Conservation (phyloP, 2,888 invertebrate genomes). For the Meta bourneti region DNA sequence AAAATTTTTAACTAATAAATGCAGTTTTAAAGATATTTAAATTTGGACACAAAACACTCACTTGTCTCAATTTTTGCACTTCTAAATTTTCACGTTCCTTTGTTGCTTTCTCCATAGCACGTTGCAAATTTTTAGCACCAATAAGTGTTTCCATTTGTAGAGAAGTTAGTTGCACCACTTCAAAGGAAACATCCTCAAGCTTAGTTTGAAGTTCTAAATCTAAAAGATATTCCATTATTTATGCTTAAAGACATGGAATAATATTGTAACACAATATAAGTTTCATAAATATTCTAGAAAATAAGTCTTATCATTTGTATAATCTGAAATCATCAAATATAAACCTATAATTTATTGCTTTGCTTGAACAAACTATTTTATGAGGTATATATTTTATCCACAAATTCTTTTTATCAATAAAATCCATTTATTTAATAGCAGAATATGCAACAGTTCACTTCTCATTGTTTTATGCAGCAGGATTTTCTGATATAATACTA, state of each 20-base stretch:
- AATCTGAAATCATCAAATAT: neutral
- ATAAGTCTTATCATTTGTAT: too few species aligned
- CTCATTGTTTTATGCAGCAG: neutral
- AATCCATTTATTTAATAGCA: neutral
- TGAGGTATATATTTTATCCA: too few species aligned
- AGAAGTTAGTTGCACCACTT: constrained; percentile 67
- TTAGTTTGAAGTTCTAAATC: constrained; percentile 54
- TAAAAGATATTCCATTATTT: constrained; percentile 16
- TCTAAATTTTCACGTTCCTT: constrained; percentile 57
- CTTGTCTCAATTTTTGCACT: constrained; percentile 70
- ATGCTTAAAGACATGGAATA: neutral
- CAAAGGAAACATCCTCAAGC: constrained; percentile 62
- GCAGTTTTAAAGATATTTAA: neutral
- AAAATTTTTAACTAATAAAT: neutral
- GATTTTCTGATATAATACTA: neutral
- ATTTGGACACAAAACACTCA: neutral
- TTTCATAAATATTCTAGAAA: neutral
- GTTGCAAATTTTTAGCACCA: constrained; percentile 63
- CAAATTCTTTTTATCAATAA: neutral
- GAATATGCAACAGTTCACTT: neutral
- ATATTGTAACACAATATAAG: neutral
- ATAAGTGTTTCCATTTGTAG: constrained; percentile 47
- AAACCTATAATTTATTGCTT: neutral
- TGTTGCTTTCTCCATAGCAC: constrained; percentile 59
- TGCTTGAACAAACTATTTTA: neutral